Conservation (phyloP, 2,113 vertebrate species). For the Elaphurus davidianus region DNA sequence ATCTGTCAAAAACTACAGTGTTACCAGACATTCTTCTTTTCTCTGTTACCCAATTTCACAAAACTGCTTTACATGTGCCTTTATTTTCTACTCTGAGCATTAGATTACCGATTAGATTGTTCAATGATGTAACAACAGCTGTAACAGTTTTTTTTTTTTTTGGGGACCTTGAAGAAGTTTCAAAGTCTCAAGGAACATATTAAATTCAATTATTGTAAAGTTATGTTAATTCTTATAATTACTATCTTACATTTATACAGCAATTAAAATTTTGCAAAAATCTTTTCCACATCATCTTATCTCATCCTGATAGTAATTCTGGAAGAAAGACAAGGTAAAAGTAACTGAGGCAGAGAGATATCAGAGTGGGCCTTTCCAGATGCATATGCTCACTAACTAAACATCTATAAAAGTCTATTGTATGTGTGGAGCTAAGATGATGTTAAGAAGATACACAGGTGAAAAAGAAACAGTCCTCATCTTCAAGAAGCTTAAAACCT, state of each 20-base stretch:
- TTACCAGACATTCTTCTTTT: constrained; percentile 13
- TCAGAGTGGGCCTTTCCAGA: background rate
- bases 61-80: constrained; percentile 62
- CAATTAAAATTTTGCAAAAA: constrained; percentile 4
- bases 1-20: constrained; percentile 11
- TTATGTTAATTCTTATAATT: background rate
- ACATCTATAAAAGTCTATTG: background rate
- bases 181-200: constrained; percentile 38
- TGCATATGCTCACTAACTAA: background rate
- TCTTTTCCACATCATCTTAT: background rate
- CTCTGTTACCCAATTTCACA: constrained; percentile 58
- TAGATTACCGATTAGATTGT: constrained; percentile 65
- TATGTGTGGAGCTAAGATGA: background rate
- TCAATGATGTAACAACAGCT: constrained; percentile 24
- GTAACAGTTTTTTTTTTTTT: constrained; percentile 24
- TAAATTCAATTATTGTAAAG: constrained; percentile 13
- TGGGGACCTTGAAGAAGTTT: constrained; percentile 3
- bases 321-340: background rate
- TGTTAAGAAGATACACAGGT: background rate
- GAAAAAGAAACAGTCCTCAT: background rate
- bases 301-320: background rate
- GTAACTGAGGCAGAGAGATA: background rate
- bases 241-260: background rate
- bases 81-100: constrained; percentile 14
- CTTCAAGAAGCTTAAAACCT: background rate